A percentile compares a stretch with the other conserved stretches of the same genome.
These are phyloP conservation scores for Myopa testacea DNA, from an alignment of 2,888 invertebrate species.

Conservation along the genomic window DNA sequence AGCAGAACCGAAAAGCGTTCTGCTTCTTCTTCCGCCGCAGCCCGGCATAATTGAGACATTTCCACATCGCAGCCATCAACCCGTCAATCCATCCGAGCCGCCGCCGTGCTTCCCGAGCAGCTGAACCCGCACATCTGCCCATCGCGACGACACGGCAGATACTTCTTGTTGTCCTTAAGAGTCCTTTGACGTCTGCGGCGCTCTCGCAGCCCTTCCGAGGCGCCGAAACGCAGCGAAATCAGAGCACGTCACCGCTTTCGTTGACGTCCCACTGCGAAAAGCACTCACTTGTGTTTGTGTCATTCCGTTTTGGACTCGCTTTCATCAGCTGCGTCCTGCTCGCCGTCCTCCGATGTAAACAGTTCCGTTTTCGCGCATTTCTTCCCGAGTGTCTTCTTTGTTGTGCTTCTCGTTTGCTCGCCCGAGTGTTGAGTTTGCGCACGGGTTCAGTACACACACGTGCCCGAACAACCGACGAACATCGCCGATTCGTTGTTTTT, in stretches of 20 bases:
- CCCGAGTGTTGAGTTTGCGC: conserved; percentile 33
- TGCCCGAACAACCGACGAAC: conserved; percentile 13
- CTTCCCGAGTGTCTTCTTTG: background rate
- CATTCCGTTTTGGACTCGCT: background rate
- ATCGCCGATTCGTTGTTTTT: background rate
- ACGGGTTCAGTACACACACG: background rate
- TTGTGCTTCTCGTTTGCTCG: background rate
- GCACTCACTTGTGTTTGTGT: background rate
- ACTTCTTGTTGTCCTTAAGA: background rate
- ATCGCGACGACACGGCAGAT: too few relatives aligned
- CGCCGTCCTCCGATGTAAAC: background rate
- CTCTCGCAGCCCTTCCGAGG: background rate
- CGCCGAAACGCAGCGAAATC: conserved; percentile 16
- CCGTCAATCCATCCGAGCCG: background rate
- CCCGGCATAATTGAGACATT: conserved; percentile 36
- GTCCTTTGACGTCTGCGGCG: background rate
- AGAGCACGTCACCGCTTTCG: background rate
- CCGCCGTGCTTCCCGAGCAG: background rate
- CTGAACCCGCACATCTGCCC: background rate
- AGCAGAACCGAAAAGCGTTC: background rate
- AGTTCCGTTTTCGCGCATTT: background rate
- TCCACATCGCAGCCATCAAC: background rate
- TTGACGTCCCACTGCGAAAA: background rate
- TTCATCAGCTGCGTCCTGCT: background rate
- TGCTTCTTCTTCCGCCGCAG: background rate